Evolutionary conservation across 2,113 vertebrate genomes (phyloP), one percentile per base, ranked within the genome.

Genomic region (Hippocampus mohnikei): DNA sequence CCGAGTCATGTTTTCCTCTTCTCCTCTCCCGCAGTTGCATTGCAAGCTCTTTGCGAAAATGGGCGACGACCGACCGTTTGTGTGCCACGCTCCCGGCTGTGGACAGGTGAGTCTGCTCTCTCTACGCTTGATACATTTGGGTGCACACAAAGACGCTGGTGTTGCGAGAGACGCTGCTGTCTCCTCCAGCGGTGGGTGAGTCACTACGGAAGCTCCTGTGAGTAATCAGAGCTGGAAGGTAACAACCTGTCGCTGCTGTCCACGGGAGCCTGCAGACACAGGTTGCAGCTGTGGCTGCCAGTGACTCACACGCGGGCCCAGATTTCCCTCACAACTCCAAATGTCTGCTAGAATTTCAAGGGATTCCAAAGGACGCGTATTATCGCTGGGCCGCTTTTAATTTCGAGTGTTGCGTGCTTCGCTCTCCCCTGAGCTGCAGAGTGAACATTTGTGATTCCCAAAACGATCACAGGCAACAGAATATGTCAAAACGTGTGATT

Each of bases 41-140:
- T 93, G 91, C 91, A 93, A 84, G 88, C 84, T 91, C 80, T 92
- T 93, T 90, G 87, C 89, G 90, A 94, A 91, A 84, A 99, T 98
- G 97, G 97, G 97, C 87, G 97, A 99, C 88, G 97, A 99, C 91
- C 90, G 95, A 87, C 97, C 97, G 85, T 99, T 99, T 91, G 96
- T 96, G 93, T 99, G 97, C 93, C 91, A 75, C 64, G 96, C 96
- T 88, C 94, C 92, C 0, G 96, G 97, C 93, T 99, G 97, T 74
- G 97, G 96, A 90, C 97, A 99, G 96, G 97, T 99, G 94, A 92
- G 93, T 87, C 84, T 75, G 71, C 64, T 67, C 66, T 68, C 16
- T 29, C 61, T 23, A 10, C 63, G 46, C 50, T 41, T 52, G 68
- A 21, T 6, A 3, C 18, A 12, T 59, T 69, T 21, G 9, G 59